Evolutionary conservation across 2,888 invertebrate species (phyloP).

Genomic region (Lymantria dispar): DNA sequence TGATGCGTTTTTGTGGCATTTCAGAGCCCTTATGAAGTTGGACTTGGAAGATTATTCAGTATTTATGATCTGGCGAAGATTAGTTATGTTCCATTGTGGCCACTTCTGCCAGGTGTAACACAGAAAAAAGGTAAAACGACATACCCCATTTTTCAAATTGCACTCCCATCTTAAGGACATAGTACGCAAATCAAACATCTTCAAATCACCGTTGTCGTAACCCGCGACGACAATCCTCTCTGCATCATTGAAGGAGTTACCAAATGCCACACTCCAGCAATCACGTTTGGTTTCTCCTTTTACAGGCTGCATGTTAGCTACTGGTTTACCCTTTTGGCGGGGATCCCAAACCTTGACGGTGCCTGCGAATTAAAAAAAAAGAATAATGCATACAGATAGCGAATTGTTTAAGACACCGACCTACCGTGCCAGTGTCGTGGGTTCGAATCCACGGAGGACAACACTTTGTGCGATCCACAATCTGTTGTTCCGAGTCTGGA

Average conservation of each 20-base stretch:
- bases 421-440: no score
- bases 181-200: slow-evolving; percentile 93
- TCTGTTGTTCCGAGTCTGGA: no score
- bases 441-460: no score
- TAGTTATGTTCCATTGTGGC: no score
- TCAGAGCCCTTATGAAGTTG: no score
- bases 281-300: slow-evolving; percentile 88
- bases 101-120: no score
- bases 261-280: slow-evolving; percentile 97
- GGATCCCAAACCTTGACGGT: slow-evolving; percentile 98
- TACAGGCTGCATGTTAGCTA: slow-evolving; percentile 92
- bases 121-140: not conserved
- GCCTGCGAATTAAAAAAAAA: slow-evolving; percentile 63
- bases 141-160: slow-evolving; percentile 94
- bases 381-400: no score
- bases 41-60: no score
- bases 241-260: slow-evolving; percentile 92
- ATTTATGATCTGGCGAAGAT: no score
- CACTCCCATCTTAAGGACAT: slow-evolving; percentile 95
- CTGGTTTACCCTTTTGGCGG: slow-evolving; percentile 93
- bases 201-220: slow-evolving; percentile 98
- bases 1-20: no score
- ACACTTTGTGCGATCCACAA: no score
- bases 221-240: slow-evolving; percentile 95
- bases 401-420: no score